Evolutionary conservation across 92 coral and sea anemone species (phyloP), one percentile per base, ranked within the genome.

Genomic region (Montipora capitata): DNA sequence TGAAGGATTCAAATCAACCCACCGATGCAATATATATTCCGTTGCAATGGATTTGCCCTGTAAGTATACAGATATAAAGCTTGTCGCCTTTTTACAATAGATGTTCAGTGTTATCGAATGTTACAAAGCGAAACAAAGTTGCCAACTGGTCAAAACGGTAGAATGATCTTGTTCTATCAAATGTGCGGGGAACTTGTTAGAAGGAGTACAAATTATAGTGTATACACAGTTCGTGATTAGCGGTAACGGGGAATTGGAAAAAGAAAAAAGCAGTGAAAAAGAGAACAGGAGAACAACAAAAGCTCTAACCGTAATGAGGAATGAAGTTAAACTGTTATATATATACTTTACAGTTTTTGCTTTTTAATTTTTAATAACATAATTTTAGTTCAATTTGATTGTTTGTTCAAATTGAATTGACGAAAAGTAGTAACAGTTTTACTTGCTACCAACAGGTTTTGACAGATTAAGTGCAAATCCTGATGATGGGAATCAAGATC

Each of bases 41-140:
- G 54, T 77, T 77, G 82, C 82, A 58, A 3, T 77, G 70, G 82
- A 77, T 39, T 77, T 77, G 39, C 82, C 82, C 40, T 13, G 82
- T 77, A 38, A 77, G 82, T 77, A 39, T 61, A 54, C 52, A 40
- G 69, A 13, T 77, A 14, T 58, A 57, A 78, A 61, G 14, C 40
- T 42, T 18, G 44, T 10, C 0, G 18, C 43, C 43, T 13, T 41
- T 6, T 68, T 41, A 4, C 15, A 68, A 68, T 1, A 68, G 2
- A 11, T 2, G 43, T 74, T 7, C 27, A 73, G 35, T 27, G 1
- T 27, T 45, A 7, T 42, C 38, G 63, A 9, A 52, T 8, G 41
- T 18, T n/a, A 16, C 0, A 17, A 0, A 54, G 43, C 17, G 10
- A 49, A 52, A n/a, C 79, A 15, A 42, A 15, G 10, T 0, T 68